Percentiles rank a stretch among this genome's conserved stretches.
Conservation (phyloP, 2,113 vertebrate genomes). For the Phylloscopus whistleri region DNA sequence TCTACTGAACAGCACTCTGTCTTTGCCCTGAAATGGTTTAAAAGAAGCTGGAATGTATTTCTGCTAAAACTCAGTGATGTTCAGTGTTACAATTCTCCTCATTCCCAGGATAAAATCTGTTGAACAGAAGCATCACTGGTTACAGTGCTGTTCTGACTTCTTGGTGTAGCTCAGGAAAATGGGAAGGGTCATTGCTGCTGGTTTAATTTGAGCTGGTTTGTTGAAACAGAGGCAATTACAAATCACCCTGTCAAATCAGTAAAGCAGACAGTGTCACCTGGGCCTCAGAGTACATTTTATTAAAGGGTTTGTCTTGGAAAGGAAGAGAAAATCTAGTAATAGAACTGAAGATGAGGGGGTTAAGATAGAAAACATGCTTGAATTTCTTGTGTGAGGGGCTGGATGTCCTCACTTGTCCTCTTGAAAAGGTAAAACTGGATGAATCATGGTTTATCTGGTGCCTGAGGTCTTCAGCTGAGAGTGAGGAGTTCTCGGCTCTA, state of each 20-base stretch:
- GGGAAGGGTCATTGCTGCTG: background rate
- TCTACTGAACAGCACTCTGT: background rate
- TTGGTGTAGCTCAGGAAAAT: background rate
- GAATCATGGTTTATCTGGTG: background rate
- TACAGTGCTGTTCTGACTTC: background rate
- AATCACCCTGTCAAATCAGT: background rate
- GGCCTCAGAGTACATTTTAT: background rate
- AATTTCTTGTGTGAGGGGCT: background rate
- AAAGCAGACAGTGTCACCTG: background rate
- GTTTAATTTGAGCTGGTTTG: background rate
- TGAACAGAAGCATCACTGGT: background rate
- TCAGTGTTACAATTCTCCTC: background rate
- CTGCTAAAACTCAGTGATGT: background rate
- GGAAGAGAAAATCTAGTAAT: background rate
- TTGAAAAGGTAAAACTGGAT: background rate
- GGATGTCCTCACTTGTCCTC: background rate
- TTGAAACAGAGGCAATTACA: background rate
- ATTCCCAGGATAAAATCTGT: background rate
- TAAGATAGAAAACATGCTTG: background rate
- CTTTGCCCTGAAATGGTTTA: background rate
- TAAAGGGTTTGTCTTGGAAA: background rate
- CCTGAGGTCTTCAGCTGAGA: background rate
- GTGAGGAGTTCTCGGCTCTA: background rate
- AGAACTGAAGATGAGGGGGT: background rate
- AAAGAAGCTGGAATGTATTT: background rate